Evolutionary conservation across 2,888 invertebrate species (phyloP).

Genomic region (Leucophora obtusa): DNA sequence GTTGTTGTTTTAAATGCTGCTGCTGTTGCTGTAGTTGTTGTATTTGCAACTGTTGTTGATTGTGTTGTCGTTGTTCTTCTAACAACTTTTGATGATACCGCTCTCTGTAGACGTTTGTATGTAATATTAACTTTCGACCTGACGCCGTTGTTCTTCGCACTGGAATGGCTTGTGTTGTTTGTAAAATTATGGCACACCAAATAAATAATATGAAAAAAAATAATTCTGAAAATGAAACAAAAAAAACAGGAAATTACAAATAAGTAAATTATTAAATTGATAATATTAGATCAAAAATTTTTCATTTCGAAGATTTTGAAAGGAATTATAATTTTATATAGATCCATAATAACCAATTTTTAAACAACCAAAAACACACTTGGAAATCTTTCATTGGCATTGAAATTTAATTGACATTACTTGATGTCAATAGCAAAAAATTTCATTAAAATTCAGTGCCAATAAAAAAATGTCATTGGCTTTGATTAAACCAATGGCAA

Average conservation of each 20-base stretch:
- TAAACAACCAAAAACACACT: too few relatives aligned
- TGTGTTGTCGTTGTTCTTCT: constrained; percentile 55
- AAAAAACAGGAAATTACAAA: constrained; percentile 17
- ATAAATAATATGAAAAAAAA: constrained; percentile 64
- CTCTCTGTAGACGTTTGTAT: constrained; percentile 62
- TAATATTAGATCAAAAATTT: too few relatives aligned
- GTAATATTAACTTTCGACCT: constrained; percentile 63
- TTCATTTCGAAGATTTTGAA: too few relatives aligned
- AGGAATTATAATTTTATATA: too few relatives aligned
- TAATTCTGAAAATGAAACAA: constrained; percentile 60
- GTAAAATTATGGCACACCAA: constrained; percentile 64
- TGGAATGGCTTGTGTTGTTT: constrained; percentile 62
- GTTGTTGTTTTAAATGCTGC: background rate
- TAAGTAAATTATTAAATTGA: background rate
- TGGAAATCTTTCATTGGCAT: too few relatives aligned
- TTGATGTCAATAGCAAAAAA: too few relatives aligned
- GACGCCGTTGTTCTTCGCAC: constrained; percentile 46
- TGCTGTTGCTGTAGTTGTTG: constrained; percentile 20
- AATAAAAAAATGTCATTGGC: too few relatives aligned
- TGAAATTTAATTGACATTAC: too few relatives aligned
- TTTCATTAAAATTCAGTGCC: too few relatives aligned
- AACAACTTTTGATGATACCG: constrained; percentile 63
- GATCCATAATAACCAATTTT: too few relatives aligned
- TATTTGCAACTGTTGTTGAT: constrained; percentile 34
- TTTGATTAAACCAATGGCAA: too few relatives aligned